These are phyloP conservation scores for Drosophila paracracens DNA, from an alignment of 2,888 invertebrate genomes.

Conservation along the genomic window DNA sequence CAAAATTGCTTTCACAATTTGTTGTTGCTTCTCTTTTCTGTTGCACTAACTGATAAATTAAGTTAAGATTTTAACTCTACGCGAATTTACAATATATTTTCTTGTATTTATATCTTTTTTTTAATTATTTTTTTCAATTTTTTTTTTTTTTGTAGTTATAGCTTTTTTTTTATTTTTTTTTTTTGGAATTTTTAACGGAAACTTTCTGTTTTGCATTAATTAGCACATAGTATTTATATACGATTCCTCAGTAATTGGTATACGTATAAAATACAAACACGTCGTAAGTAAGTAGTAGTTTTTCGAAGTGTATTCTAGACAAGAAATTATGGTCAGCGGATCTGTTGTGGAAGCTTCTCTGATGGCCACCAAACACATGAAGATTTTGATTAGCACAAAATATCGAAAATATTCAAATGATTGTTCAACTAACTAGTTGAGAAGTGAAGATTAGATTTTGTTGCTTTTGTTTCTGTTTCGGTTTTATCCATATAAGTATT, in stretches of 20 bases:
- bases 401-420: slow-evolving; percentile 35
- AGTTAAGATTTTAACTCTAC: slow-evolving; percentile 54
- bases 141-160: slow-evolving; percentile 26
- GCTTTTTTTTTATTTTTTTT: slow-evolving; percentile 35
- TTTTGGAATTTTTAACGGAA: slow-evolving; percentile 30
- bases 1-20: slow-evolving; percentile 51
- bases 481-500: slow-evolving; percentile 9
- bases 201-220: slow-evolving; percentile 33
- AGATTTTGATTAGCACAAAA: slow-evolving; percentile 9
- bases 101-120: slow-evolving; percentile 28
- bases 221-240: slow-evolving; percentile 45
- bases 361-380: slow-evolving; percentile 19
- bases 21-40: slow-evolving; percentile 25
- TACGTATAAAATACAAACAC: slow-evolving; percentile 31
- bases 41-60: slow-evolving; percentile 54
- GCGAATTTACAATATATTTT: slow-evolving; percentile 70
- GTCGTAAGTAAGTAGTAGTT: slow-evolving; percentile 25
- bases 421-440: slow-evolving; percentile 51
- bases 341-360: slow-evolving; percentile 20
- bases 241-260: slow-evolving; percentile 41
- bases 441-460: slow-evolving; percentile 39
- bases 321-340: slow-evolving; percentile 30
- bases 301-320: slow-evolving; percentile 39
- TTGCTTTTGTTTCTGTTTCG: slow-evolving; percentile 15
- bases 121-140: slow-evolving; percentile 16